Evolutionary conservation across 2,797 vertebrate genomes (phyloP).

Genomic region (Percopsis omiscomaycus): DNA sequence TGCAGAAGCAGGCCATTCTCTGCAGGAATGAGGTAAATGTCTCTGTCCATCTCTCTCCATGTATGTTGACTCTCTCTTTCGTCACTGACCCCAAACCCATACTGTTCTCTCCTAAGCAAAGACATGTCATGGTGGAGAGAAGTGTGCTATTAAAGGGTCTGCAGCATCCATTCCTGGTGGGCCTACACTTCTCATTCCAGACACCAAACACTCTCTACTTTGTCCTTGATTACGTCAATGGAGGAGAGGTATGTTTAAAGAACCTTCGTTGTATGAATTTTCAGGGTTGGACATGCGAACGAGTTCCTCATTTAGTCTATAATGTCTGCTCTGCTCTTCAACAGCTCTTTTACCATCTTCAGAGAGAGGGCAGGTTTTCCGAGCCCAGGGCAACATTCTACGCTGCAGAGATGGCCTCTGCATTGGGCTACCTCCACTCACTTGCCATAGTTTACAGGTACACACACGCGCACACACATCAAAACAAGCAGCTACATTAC

Average conservation of each 20-base stretch:
- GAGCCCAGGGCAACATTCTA: slow-evolving; percentile 78
- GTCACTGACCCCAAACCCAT: not conserved
- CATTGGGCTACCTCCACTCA: slow-evolving; percentile 80
- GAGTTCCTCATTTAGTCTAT: not conserved
- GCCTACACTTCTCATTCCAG: slow-evolving; percentile 82
- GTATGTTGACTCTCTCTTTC: not conserved
- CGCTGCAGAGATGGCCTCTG: slow-evolving; percentile 76
- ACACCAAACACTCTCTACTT: slow-evolving; percentile 78
- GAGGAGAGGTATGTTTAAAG: slow-evolving; percentile 74
- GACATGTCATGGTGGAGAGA: slow-evolving; percentile 80
- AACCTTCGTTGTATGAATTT: no score
- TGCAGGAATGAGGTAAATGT: slow-evolving; percentile 73
- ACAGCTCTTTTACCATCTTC: slow-evolving; percentile 82
- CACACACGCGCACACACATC: not conserved
- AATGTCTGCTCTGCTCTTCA: slow-evolving; percentile 8
- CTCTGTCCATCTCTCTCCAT: not conserved
- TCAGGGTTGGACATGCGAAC: not conserved
- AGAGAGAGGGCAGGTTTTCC: slow-evolving; percentile 74
- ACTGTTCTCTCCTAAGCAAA: slow-evolving; percentile 67
- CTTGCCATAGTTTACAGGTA: slow-evolving; percentile 80
- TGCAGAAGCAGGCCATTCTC: slow-evolving; percentile 77
- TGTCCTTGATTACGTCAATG: slow-evolving; percentile 80
- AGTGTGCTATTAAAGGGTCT: slow-evolving; percentile 78
- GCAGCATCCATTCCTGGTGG: slow-evolving; percentile 81
- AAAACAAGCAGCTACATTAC: not conserved